A percentile compares a stretch with the other conserved stretches of the same genome.
Evolutionary conservation across 2,888 invertebrate genomes (phyloP).

Genomic region (Stenoptilia bipunctidactyla): DNA sequence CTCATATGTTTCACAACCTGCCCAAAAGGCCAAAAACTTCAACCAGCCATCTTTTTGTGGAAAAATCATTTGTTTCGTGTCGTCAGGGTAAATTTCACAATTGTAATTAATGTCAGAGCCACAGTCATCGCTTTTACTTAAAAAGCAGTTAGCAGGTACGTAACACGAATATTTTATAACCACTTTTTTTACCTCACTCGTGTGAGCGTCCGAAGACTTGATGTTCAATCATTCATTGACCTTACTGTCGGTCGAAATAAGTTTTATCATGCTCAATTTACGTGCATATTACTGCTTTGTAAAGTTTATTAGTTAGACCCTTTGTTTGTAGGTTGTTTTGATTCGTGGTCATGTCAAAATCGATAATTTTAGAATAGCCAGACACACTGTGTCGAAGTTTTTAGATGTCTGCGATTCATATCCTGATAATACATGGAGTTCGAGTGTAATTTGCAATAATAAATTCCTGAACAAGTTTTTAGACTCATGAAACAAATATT

Average conservation of each 20-base stretch:
- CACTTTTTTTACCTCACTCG: conserved; percentile 30
- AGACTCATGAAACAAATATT: too few species aligned
- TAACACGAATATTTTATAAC: conserved; percentile 25
- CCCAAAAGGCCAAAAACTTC: conserved; percentile 38
- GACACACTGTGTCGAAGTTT: too few species aligned
- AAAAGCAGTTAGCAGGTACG: conserved; percentile 96
- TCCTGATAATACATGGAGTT: too few species aligned
- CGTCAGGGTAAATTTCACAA: conserved; percentile 81
- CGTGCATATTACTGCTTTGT: too few species aligned
- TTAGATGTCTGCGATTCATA: too few species aligned
- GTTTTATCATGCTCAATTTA: conserved; percentile 8
- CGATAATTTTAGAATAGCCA: conserved; percentile 38
- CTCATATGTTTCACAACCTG: conserved; percentile 70
- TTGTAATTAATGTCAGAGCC: conserved; percentile 94
- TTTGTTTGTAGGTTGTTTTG: too few species aligned
- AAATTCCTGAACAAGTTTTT: too few species aligned
- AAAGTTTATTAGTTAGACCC: conserved; percentile 9
- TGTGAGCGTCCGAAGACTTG: conserved; percentile 45
- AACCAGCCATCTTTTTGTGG: conserved; percentile 82
- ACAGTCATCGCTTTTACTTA: conserved; percentile 94
- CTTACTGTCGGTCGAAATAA: conserved; percentile 60
- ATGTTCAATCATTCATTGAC: conserved; percentile 64
- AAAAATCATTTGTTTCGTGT: conserved; percentile 80
- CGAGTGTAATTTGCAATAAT: too few species aligned
- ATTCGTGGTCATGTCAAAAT: conserved; percentile 36